phyloP scores from a whole-genome alignment of 2,113 vertebrate species.

The Gopherus evgoodei region DNA sequence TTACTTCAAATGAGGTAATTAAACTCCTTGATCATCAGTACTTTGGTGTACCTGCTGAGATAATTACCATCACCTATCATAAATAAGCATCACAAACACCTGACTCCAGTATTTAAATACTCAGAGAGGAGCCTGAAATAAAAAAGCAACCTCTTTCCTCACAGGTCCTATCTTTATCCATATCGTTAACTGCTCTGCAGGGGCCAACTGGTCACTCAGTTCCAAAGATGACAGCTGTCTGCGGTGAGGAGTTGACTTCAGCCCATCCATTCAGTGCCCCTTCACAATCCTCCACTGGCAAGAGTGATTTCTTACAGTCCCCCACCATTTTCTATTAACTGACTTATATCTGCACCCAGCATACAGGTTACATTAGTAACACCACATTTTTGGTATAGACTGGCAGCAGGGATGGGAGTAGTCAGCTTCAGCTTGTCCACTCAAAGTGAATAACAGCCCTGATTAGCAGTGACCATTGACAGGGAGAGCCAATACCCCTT shows the following conservation, averaged over 20 bases:
- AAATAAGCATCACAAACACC: neutral
- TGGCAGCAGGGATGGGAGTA: slow-evolving; percentile 12
- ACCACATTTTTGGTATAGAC: slow-evolving; percentile 4
- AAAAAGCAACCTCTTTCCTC: neutral
- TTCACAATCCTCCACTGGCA: neutral
- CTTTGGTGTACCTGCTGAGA: neutral
- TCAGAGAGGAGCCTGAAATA: neutral
- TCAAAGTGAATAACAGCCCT: neutral
- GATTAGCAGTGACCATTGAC: neutral
- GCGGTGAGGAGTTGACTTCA: neutral
- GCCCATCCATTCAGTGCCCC: neutral
- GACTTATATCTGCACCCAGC: slow-evolving; percentile 14
- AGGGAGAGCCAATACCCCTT: neutral
- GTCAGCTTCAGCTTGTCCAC: neutral
- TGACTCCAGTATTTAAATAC: neutral
- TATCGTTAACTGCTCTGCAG: neutral
- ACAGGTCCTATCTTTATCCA: neutral
- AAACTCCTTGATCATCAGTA: neutral
- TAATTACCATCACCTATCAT: neutral
- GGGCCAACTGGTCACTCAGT: neutral
- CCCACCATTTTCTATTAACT: neutral
- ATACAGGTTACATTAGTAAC: neutral
- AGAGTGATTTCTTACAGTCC: neutral
- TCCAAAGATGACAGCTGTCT: neutral
- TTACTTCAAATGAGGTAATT: neutral